phyloP scores from a whole-genome alignment of 2,113 vertebrate genomes.

The Todiramphus chloris region DNA sequence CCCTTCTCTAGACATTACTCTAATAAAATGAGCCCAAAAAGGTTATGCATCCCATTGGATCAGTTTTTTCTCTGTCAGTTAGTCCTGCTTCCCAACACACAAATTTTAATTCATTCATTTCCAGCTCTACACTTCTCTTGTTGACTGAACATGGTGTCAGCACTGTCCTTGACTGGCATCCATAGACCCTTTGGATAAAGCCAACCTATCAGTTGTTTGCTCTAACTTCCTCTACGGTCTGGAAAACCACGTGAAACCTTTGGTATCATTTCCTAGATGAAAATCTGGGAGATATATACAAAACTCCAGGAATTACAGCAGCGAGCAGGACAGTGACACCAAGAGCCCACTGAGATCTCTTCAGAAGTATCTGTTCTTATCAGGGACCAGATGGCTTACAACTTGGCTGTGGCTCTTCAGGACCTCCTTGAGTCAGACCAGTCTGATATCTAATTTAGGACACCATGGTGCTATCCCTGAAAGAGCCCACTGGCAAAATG shows the following conservation, averaged over 20 bases:
- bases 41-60: fast-evolving
- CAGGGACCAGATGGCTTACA: background rate
- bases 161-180: background rate
- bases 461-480: background rate
- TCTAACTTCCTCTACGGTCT: background rate
- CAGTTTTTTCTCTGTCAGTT: background rate
- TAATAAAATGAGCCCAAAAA: background rate
- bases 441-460: background rate
- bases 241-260: background rate
- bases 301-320: background rate
- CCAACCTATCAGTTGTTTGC: background rate
- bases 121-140: background rate
- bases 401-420: background rate
- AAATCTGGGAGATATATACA: background rate
- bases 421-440: background rate
- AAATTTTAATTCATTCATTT: background rate
- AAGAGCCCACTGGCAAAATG: background rate
- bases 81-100: background rate
- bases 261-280: background rate
- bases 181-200: background rate
- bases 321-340: background rate
- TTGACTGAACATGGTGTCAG: background rate
- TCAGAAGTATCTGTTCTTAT: background rate
- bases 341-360: background rate
- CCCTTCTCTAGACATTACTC: background rate